Conservation (phyloP, 2,113 vertebrate genomes). For the Gymnocephalus cernua region DNA sequence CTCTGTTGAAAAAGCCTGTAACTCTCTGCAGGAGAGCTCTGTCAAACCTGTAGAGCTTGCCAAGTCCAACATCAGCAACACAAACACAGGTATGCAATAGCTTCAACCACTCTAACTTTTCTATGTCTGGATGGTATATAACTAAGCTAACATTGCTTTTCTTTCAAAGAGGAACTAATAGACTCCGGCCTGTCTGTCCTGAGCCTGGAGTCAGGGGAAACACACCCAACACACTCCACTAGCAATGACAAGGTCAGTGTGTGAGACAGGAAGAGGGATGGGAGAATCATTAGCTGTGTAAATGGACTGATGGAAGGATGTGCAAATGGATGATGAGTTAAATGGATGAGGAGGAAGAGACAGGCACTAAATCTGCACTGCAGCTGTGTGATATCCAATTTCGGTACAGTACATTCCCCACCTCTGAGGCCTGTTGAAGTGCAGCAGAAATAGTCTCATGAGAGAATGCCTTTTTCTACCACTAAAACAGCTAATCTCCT, state of each 20-base stretch:
- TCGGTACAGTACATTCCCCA: conserved; percentile 37
- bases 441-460: conserved; percentile 41
- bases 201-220: conserved; percentile 77
- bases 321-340: conserved; percentile 64
- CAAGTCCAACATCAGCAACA: conserved; percentile 75
- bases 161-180: conserved; percentile 76
- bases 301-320: conserved; percentile 56
- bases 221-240: conserved; percentile 75
- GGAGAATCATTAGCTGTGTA: conserved; percentile 47
- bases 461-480: conserved; percentile 41
- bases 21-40: conserved; percentile 45
- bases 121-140: background rate
- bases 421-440: conserved; percentile 42
- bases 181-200: conserved; percentile 81
- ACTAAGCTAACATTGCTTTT: conserved; percentile 33
- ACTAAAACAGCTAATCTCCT: conserved; percentile 6
- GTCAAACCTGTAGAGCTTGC: conserved; percentile 61
- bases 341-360: conserved; percentile 39
- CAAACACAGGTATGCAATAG: conserved; percentile 75
- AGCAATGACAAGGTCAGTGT: conserved; percentile 84
- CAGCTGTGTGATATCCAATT: conserved; percentile 55
- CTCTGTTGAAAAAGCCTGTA: conserved; percentile 47
- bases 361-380: conserved; percentile 45
- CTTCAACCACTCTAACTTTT: background rate
- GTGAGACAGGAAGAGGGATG: conserved; percentile 8